Base-by-base conservation (phyloP, 1,140 invertebrate species). In the Palaemon carinicauda region DNA sequence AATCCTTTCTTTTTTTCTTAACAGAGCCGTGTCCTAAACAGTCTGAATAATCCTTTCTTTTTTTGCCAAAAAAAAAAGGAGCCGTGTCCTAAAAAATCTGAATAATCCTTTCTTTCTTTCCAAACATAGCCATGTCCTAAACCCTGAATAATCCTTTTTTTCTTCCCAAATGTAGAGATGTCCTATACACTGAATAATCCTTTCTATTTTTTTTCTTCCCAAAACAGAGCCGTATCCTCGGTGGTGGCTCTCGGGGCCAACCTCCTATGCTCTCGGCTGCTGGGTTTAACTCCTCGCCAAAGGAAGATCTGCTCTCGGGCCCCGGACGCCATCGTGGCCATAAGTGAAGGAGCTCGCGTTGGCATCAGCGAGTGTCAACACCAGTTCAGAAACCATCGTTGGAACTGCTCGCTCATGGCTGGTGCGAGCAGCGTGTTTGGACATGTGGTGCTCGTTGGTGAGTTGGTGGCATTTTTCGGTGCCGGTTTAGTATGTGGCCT, bases 341-440 rank as follows among this genome's bases (percentile, higher is more conserved):
- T 92, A 33, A 91, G 91, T 14, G 89, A 90, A 65, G 92, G 92
- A 7, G 92, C 91, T 7, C 80, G 91, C 15, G 65, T 80, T 15
- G 92, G 91, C 4, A 91, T 97, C 86, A 93, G 93, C 85, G 96
- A 97, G 91, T 97, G 96, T 91, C 96, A 96, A 91, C 94, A 95
- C 91, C 96, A 97, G 92, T 96, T 97, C 92, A 93, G 94, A 89
- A 95, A 95, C 93, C 94, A 96, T 91, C 93, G 96, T 89, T 97
- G 96, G 96, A 97, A 97, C 92, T 97, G 96, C 91, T 96, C 96
- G 14, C 81, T 83, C 52, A 92, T 92, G 0, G 90, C 93, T 1
- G 89, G 92, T 80, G 94, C 96, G 89, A 93, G 94, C 33, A 94
- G 94, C 9, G 96, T 98, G 0, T 97, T 98, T 90, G 96, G 97